Conservation (phyloP, 2,113 vertebrate genomes). For the Oplegnathus fasciatus region DNA sequence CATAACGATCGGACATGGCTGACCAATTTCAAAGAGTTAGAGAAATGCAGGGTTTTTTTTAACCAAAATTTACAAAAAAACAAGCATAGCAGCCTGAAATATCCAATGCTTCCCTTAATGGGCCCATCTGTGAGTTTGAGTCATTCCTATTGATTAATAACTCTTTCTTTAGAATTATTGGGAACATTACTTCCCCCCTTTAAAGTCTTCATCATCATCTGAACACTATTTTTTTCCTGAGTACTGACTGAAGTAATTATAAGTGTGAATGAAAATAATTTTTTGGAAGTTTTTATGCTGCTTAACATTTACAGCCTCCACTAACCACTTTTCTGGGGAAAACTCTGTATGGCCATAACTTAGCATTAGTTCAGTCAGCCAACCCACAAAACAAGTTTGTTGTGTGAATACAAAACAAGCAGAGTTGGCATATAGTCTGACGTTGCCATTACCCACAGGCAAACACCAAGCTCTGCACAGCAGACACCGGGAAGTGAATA, state of each 20-base stretch:
- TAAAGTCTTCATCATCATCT: not conserved
- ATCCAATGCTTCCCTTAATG: not conserved
- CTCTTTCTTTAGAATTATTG: not conserved
- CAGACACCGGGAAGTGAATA: not conserved
- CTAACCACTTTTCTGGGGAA: not conserved
- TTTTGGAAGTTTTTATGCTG: not conserved
- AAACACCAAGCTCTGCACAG: slow-evolving; percentile 12
- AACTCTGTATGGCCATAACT: not conserved
- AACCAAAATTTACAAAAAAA: not conserved
- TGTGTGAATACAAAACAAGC: slow-evolving; percentile 4
- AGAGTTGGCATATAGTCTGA: not conserved
- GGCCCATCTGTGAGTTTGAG: slow-evolving; percentile 5
- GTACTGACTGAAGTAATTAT: not conserved
- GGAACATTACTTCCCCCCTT: not conserved
- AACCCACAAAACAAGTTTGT: not conserved
- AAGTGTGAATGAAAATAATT: not conserved
- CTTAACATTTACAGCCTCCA: slow-evolving; percentile 1
- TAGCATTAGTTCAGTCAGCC: slow-evolving; percentile 14
- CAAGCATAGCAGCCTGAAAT: not conserved
- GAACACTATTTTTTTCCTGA: not conserved
- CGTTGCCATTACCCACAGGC: not conserved
- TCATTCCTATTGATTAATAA: not conserved
- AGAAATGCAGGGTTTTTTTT: not conserved
- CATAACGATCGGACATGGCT: not conserved
- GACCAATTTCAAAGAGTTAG: not conserved